Evolutionary conservation across 1,140 invertebrate genomes (phyloP), one percentile per base, ranked within the genome.

Genomic region (Aporrectodea caliginosa): DNA sequence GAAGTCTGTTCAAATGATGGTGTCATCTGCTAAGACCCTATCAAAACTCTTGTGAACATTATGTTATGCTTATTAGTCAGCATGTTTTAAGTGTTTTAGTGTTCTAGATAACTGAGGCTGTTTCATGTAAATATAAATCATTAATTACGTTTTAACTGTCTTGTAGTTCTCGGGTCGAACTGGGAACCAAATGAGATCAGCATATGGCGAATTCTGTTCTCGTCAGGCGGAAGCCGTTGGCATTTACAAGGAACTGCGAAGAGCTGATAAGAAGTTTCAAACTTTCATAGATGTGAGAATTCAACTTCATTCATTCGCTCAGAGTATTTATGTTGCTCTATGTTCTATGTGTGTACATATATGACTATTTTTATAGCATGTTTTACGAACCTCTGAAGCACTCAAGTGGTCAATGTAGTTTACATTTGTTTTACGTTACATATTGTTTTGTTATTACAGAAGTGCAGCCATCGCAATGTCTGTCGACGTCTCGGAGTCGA

Each of bases 401-500:
- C n/a, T n/a, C n/a, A n/a, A n/a, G n/a, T n/a, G n/a, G n/a, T n/a
- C n/a, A n/a, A n/a, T n/a, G n/a, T n/a, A n/a, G n/a, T n/a, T n/a
- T n/a, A n/a, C n/a, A n/a, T n/a, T n/a, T n/a, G n/a, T n/a, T n/a
- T n/a, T n/a, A n/a, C n/a, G n/a, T n/a, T n/a, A n/a, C n/a, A n/a
- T n/a, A n/a, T n/a, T n/a, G n/a, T 79, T 31, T 77, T 69, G 43
- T 78, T 27, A 76, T 84, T 85, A 68, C 91, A 93, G 83, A 93
- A 93, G 85, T 96, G 94, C 85, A 87, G 84, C 78, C 82, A 92
- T 34, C 95, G 96, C 89, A 93, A 94, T 1, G 87, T 97, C 77
- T 90, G 97, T 76, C 94, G 95, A 87, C 95, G 95, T 86, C 95
- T 96, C 89, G 95, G 95, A 77, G 95, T 98, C 78, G 95, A 95